Evolutionary conservation across 2,888 invertebrate genomes (phyloP).

Genomic region (Sarcophaga variegata): DNA sequence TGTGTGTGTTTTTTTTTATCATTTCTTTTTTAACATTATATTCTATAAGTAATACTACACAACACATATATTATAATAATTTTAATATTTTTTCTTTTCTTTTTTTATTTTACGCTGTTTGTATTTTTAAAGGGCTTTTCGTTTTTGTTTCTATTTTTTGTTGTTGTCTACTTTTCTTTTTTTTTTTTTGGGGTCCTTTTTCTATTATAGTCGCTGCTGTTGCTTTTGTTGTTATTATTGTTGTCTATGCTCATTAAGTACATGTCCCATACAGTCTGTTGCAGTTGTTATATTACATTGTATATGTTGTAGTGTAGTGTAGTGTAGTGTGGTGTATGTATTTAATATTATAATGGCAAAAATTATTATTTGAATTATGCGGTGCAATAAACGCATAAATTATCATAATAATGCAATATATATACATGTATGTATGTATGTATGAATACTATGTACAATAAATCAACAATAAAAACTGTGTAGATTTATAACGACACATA

Average conservation of each 20-base stretch:
- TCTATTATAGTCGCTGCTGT: not conserved
- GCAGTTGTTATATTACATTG: conserved; percentile 14
- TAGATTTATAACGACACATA: too few species aligned
- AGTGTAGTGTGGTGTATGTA: not conserved
- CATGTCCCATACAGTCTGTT: conserved; percentile 30
- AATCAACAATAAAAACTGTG: not conserved
- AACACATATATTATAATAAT: not conserved
- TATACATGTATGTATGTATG: not conserved
- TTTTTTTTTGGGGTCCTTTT: conserved; percentile 6
- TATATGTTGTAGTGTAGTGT: not conserved
- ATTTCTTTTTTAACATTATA: not conserved
- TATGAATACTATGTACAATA: not conserved
- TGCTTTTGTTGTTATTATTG: conserved; percentile 29
- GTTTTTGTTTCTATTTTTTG: not conserved
- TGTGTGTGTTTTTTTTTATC: not conserved
- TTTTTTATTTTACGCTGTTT: not conserved
- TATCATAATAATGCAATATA: conserved; percentile 50
- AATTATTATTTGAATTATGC: conserved; percentile 65
- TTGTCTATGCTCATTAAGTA: conserved; percentile 12
- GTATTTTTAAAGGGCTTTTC: not conserved
- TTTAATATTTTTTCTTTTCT: not conserved
- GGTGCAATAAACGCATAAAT: conserved; percentile 68
- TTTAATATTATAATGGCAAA: conserved; percentile 34
- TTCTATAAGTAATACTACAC: conserved; percentile 27
- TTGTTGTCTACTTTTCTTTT: conserved; percentile 21